Evolutionary conservation across 2,797 vertebrate species (phyloP).

Genomic region (Sandelia bainsii): DNA sequence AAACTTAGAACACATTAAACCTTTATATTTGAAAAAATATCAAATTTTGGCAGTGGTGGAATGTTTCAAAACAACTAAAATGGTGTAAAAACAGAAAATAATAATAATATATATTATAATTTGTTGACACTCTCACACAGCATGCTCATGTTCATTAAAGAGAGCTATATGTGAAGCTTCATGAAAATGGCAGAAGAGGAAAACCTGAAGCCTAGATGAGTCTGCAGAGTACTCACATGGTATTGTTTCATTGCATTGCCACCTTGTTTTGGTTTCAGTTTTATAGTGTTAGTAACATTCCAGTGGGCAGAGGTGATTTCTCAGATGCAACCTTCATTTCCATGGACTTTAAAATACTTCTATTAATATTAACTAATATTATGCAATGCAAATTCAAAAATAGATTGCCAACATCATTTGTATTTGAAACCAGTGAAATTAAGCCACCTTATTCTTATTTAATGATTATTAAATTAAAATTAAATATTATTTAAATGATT

Average conservation of each 20-base stretch:
- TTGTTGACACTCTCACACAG: background rate
- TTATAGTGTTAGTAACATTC: background rate
- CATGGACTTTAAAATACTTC: no score
- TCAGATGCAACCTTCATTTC: no score
- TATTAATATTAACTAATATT: no score
- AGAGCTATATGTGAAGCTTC: background rate
- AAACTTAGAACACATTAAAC: background rate
- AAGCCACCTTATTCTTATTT: background rate
- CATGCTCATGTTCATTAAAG: background rate
- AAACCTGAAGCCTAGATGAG: no score
- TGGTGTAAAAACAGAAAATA: background rate
- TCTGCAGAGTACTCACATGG: background rate
- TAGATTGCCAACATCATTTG: background rate
- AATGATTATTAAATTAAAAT: no score
- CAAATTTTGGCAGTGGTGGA: background rate
- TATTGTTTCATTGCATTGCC: background rate
- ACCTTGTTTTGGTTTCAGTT: constrained; percentile 1
- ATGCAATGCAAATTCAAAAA: no score
- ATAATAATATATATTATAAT: no score
- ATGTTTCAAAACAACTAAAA: background rate
- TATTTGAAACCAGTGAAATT: background rate
- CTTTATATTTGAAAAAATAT: background rate
- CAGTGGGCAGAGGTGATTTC: background rate
- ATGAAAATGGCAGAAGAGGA: no score
- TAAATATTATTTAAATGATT: background rate